Evolutionary conservation across 1,140 invertebrate genomes (phyloP).

Genomic region (Galleria mellonella): DNA sequence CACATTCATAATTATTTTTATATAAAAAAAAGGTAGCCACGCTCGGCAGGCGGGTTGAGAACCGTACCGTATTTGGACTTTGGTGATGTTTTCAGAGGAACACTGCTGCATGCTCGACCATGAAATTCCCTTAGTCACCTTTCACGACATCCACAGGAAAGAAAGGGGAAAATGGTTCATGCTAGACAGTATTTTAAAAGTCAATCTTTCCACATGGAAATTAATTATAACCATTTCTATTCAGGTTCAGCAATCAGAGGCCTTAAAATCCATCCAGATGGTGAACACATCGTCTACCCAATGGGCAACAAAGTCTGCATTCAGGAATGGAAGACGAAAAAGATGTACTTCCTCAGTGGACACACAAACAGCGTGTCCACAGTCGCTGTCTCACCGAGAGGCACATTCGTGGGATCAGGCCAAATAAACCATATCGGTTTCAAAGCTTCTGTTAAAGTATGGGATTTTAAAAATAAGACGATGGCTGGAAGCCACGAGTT

Average conservation of each 20-base stretch:
- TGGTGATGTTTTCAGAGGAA: too few species aligned
- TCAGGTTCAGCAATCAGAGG: constrained; percentile 81
- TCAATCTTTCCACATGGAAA: too few species aligned
- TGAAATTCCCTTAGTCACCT: too few species aligned
- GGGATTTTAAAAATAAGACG: constrained; percentile 83
- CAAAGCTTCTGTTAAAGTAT: constrained; percentile 90
- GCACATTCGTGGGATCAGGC: constrained; percentile 89
- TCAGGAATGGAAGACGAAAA: constrained; percentile 78
- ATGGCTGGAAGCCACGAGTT: constrained; percentile 82
- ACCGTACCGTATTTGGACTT: too few species aligned
- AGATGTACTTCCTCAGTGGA: constrained; percentile 86
- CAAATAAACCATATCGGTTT: constrained; percentile 94
- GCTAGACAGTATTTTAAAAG: too few species aligned
- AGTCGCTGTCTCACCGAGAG: constrained; percentile 84
- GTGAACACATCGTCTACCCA: constrained; percentile 85
- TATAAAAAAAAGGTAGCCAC: too few species aligned
- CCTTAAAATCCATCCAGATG: constrained; percentile 85
- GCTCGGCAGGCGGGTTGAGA: too few species aligned
- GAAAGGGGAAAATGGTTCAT: too few species aligned
- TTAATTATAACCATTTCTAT: constrained; percentile 5
- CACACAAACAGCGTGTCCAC: constrained; percentile 90
- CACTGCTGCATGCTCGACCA: too few species aligned
- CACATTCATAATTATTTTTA: too few species aligned
- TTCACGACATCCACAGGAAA: too few species aligned
- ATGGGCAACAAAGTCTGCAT: constrained; percentile 90